Evolutionary conservation across 2,888 invertebrate species (phyloP).

Genomic region (Dioctria linearis): DNA sequence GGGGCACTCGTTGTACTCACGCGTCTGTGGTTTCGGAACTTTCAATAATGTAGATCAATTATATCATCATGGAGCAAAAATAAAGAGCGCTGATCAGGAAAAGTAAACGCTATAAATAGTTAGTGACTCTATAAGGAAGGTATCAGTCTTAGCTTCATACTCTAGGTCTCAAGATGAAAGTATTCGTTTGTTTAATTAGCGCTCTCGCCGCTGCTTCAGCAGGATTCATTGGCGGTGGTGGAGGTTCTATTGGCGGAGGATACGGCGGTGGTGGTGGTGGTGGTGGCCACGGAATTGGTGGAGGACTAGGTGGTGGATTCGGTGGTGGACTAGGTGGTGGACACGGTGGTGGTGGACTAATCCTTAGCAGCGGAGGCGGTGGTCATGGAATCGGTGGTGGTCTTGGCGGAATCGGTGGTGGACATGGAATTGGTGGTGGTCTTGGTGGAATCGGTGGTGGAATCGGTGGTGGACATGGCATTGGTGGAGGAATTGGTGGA

Average conservation of each 20-base stretch:
- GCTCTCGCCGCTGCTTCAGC: conserved; percentile 28
- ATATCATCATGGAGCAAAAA: conserved; percentile 1
- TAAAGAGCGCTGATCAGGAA: conserved; percentile 1
- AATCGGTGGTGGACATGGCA: conserved; percentile 15
- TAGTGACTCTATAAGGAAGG: not conserved
- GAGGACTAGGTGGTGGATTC: not conserved
- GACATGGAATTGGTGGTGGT: conserved; percentile 1
- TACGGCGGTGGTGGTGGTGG: conserved; percentile 10
- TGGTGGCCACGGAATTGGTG: not conserved
- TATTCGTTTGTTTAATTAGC: conserved; percentile 41
- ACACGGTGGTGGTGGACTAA: not conserved
- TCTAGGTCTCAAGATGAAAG: conserved; percentile 45
- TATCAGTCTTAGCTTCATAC: conserved; percentile 30
- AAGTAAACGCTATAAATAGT: conserved; percentile 17
- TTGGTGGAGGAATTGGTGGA: not conserved
- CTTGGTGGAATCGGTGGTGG: not conserved
- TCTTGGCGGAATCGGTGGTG: not conserved
- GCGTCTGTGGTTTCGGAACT: conserved; percentile 31
- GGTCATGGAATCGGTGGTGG: conserved; percentile 1
- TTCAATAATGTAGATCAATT: conserved; percentile 42
- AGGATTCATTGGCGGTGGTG: conserved; percentile 26
- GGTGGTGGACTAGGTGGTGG: not conserved
- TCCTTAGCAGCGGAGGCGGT: not conserved
- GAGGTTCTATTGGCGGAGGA: conserved; percentile 22
- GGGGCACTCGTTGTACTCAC: not conserved